phyloP scores from a whole-genome alignment of 2,888 invertebrate species.

The Nipponacmea schrenckii region DNA sequence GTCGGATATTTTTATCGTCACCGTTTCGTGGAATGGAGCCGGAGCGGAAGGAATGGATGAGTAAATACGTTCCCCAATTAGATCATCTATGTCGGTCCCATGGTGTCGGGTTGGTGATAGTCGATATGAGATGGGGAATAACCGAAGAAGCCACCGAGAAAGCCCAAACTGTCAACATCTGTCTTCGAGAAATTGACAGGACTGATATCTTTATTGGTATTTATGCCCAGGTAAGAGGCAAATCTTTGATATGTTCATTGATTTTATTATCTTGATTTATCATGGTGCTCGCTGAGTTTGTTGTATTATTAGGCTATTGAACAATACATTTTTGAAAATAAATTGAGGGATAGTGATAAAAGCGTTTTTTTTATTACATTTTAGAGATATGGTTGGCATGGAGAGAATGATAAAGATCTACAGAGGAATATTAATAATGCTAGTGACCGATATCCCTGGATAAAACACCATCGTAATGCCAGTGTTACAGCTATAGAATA shows the following conservation, averaged over 20 bases:
- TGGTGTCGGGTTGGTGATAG: slow-evolving; percentile 52
- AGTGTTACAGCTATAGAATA: slow-evolving; percentile 61
- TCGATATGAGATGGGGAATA: slow-evolving; percentile 62
- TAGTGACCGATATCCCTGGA: slow-evolving; percentile 47
- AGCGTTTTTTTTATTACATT: too few species aligned
- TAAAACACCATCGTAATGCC: slow-evolving; percentile 44
- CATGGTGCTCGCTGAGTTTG: too few species aligned
- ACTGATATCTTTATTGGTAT: slow-evolving; percentile 59
- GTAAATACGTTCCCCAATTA: slow-evolving; percentile 52
- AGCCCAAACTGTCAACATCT: slow-evolving; percentile 55
- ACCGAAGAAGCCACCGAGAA: slow-evolving; percentile 50
- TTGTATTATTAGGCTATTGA: too few species aligned
- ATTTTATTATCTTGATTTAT: too few species aligned
- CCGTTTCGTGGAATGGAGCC: slow-evolving; percentile 66
- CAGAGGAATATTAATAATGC: slow-evolving; percentile 59
- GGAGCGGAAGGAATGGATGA: slow-evolving; percentile 58
- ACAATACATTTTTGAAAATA: too few species aligned
- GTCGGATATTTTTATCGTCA: slow-evolving; percentile 58
- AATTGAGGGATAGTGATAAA: too few species aligned
- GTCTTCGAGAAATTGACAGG: slow-evolving; percentile 55
- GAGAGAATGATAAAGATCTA: slow-evolving; percentile 43
- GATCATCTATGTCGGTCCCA: slow-evolving; percentile 46
- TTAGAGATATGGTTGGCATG: slow-evolving; percentile 60
- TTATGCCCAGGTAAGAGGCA: slow-evolving; percentile 51
- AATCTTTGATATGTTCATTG: too few species aligned